phyloP scores from a whole-genome alignment of 37 sponge, comb jelly and placozoan species.

The Theonella swinhoei region DNA sequence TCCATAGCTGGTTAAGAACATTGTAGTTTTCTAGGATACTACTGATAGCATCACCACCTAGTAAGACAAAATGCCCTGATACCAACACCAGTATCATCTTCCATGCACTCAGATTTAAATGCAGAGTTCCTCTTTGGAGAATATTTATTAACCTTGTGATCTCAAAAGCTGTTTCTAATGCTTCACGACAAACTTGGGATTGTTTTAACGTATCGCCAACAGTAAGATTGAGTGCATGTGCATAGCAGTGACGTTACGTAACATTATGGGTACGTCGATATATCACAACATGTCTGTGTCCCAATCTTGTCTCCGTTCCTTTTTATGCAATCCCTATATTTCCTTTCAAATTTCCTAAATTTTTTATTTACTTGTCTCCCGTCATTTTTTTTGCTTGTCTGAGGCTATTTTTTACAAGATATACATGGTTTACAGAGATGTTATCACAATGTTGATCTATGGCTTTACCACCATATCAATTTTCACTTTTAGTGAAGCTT shows the following conservation, averaged over 20 bases:
- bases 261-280: no score
- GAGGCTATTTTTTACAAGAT: no score
- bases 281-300: no score
- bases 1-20: slow-evolving; percentile 51
- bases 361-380: no score
- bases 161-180: slow-evolving; percentile 61
- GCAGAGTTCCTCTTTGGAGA: slow-evolving; percentile 67
- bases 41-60: slow-evolving; percentile 20
- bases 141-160: slow-evolving; percentile 58
- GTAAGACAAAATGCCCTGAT: slow-evolving; percentile 58
- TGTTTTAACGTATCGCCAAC: slow-evolving; percentile 59
- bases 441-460: no score
- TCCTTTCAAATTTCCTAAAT: no score
- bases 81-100: slow-evolving; percentile 35
- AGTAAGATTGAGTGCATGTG: slow-evolving; percentile 69
- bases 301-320: no score
- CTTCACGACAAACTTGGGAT: slow-evolving; percentile 54
- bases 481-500: no score
- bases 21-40: slow-evolving; percentile 57
- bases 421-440: no score
- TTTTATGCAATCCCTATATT: no score
- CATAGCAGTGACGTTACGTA: slow-evolving; percentile 82
- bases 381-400: no score
- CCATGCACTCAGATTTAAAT: slow-evolving; percentile 49
- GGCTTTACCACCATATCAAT: no score